Evolutionary conservation across 2,113 vertebrate species (phyloP).

Genomic region (Sinosuthora webbiana): DNA sequence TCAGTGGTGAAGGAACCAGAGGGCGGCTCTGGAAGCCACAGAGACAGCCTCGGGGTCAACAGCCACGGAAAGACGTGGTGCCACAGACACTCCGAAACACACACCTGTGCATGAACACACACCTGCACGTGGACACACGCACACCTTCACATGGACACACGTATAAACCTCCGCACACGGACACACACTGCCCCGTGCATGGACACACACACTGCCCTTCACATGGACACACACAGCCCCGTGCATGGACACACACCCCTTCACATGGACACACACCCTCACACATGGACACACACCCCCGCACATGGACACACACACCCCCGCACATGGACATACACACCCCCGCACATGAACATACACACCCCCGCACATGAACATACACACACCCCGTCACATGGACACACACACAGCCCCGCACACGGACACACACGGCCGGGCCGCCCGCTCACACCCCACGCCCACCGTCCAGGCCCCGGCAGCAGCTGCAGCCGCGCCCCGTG

Average conservation of each 20-base stretch:
- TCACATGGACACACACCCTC: background rate
- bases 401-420: background rate
- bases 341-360: background rate
- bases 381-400: background rate
- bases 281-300: background rate
- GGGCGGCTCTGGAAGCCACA: background rate
- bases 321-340: background rate
- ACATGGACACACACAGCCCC: background rate
- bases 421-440: background rate
- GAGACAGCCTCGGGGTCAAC: background rate
- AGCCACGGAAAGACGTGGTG: accelerated
- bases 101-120: background rate
- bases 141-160: background rate
- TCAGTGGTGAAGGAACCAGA: background rate
- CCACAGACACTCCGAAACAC: background rate
- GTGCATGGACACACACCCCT: background rate
- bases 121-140: background rate
- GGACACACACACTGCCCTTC: no score
- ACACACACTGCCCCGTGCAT: background rate
- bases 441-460: background rate
- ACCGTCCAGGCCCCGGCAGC: background rate
- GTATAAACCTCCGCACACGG: accelerated
- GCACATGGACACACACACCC: background rate
- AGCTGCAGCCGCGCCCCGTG: background rate
- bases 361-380: accelerated